Conservation (phyloP, 2,797 vertebrate species). For the Eremophila alpestris region DNA sequence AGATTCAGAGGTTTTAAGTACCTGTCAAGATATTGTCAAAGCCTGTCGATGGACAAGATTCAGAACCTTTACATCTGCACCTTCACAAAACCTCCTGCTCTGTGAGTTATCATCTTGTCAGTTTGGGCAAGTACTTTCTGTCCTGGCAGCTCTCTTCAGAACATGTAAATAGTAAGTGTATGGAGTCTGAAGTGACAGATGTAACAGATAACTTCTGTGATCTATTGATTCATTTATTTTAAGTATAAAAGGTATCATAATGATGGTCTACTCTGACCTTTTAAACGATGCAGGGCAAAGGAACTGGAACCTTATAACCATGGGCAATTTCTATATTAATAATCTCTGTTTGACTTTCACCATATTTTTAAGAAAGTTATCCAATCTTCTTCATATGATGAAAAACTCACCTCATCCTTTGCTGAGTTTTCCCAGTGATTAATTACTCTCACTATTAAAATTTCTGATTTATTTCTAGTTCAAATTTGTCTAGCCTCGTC, state of each 20-base stretch:
- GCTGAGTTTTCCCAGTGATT: neutral
- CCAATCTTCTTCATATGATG: neutral
- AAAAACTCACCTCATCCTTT: neutral
- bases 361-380: neutral
- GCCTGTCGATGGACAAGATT: neutral
- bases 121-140: neutral
- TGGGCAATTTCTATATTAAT: neutral
- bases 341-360: neutral
- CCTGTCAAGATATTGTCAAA: neutral
- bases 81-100: neutral
- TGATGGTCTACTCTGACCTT: neutral
- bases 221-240: neutral
- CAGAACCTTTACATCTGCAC: neutral
- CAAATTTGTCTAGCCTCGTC: constrained; percentile 11
- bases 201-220: neutral
- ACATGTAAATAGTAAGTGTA: neutral
- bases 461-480: neutral
- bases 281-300: neutral
- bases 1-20: neutral
- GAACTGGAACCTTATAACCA: too few species aligned
- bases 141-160: neutral
- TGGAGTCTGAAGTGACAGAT: neutral
- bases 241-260: neutral
- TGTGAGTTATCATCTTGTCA: neutral
- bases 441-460: neutral